Base-by-base conservation (phyloP, 2,888 invertebrate genomes). In the Cephus runcator region DNA sequence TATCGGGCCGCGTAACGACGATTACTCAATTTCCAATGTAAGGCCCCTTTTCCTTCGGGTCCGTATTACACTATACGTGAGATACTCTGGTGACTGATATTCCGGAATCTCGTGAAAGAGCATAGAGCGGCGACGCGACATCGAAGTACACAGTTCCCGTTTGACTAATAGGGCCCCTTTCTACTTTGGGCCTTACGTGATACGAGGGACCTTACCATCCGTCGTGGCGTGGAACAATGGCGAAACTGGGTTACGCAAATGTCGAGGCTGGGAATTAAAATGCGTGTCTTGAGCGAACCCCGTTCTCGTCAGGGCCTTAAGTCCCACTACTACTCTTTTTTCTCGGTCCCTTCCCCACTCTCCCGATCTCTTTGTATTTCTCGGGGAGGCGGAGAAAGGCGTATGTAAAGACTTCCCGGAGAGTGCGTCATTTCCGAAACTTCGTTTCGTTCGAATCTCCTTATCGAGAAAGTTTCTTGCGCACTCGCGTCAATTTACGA, bases 241-340 rank as follows among this genome's bases (percentile, higher is more conserved):
- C 87, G 89, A 90, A 90, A 90, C 89, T 90, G 88, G 90, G 90
- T 90, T 90, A 90, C 90, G 88, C 89, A 90, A 89, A 90, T 90
- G 89, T 89, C 89, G 90, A 89, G 88, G 88, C 88, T 89, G 87
- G 86, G 89, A 90, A 90, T 90, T 89, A 89, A 90, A 90, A 87
- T 87, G 88, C 87, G 86, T 85, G 85, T 83, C 81, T 82, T 79
- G 84, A 84, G 84, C 56, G 56, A 15, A 56, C 56, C 56, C 15
- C 56, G 9, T 56, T 23, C 56, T 56, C 56, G 56, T 56, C 23
- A 23, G 56, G 56, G 56, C 56, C 56, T 56, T 23, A 56, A 23
- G 56, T 56, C 56, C 56, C 56, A 56, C 56, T 23, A 56, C 56
- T 1, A 56, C 56, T 23, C 56, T 56, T 56, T 56, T 56, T 23